Conservation (phyloP, 2,888 invertebrate genomes). For the Zaprionus obscuricornis region DNA sequence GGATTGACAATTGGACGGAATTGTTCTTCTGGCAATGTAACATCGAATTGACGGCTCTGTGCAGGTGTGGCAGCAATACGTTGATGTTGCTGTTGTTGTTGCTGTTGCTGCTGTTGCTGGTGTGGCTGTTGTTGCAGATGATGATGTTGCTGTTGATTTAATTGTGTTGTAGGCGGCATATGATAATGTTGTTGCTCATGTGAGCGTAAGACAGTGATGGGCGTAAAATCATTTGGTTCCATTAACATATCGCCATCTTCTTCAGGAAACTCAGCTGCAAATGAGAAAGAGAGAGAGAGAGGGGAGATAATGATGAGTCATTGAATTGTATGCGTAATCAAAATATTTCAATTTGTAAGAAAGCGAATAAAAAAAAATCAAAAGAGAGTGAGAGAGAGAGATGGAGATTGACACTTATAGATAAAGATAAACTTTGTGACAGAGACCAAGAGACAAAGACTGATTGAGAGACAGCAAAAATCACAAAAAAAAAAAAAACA, state of each 20-base stretch:
- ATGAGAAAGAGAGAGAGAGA: constrained; percentile 14
- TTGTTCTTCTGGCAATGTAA: constrained; percentile 53
- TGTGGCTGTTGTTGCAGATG: constrained; percentile 14
- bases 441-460: neutral
- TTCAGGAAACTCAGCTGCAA: constrained; percentile 80
- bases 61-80: constrained; percentile 17
- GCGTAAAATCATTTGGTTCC: constrained; percentile 83
- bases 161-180: constrained; percentile 70
- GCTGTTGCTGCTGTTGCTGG: constrained; percentile 6
- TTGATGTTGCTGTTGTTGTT: constrained; percentile 4
- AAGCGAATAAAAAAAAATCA: too few species aligned
- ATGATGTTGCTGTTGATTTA: constrained; percentile 32
- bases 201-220: constrained; percentile 80
- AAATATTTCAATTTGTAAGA: too few species aligned
- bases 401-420: neutral
- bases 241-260: constrained; percentile 83
- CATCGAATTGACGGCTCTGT: constrained; percentile 50
- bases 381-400: neutral
- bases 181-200: constrained; percentile 81
- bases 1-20: constrained; percentile 69
- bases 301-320: too few species aligned
- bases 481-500: too few species aligned
- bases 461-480: constrained; percentile 8
- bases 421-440: neutral
- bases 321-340: too few species aligned